phyloP scores from a whole-genome alignment of 2,888 invertebrate genomes.

The Eristalis arbustorum region DNA sequence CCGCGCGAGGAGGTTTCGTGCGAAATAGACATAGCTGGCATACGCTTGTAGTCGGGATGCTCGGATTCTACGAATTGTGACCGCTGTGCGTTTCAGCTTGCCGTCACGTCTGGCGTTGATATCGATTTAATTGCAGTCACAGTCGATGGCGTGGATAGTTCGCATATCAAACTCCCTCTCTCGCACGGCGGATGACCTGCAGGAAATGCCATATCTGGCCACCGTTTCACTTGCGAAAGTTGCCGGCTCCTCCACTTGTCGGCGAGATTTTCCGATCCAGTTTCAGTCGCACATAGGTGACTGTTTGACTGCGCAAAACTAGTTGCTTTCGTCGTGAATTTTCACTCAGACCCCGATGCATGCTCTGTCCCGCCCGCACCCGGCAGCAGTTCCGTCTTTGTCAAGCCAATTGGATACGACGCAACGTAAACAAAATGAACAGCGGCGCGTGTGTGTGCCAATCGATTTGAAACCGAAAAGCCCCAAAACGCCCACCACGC shows the following conservation, averaged over 20 bases:
- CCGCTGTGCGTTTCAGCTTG: not conserved
- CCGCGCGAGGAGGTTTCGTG: conserved; percentile 52
- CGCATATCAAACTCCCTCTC: conserved; percentile 11
- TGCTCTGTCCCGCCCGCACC: not conserved
- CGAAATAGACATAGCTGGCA: conserved; percentile 63
- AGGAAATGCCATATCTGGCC: conserved; percentile 10
- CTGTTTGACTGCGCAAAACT: conserved; percentile 14
- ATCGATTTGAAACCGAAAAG: conserved; percentile 48
- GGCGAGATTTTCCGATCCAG: conserved; percentile 43
- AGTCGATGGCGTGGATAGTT: not conserved
- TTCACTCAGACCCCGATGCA: conserved; percentile 5
- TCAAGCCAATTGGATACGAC: conserved; percentile 15
- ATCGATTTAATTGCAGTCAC: conserved; percentile 48
- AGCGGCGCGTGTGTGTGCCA: conserved; percentile 18
- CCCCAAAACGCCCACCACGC: conserved; percentile 39
- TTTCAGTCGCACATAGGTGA: conserved; percentile 23
- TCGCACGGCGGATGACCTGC: not conserved
- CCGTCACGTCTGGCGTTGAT: conserved; percentile 32
- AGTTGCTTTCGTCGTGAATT: conserved; percentile 22
- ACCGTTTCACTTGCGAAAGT: conserved; percentile 47
- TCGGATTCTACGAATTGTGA: conserved; percentile 53
- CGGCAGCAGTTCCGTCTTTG: not conserved
- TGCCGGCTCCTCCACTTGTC: conserved; percentile 33
- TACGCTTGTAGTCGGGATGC: conserved; percentile 16
- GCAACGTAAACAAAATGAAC: conserved; percentile 50